Base-by-base conservation (phyloP, 92 coral and sea anemone species). In the Actinernus sp. region DNA sequence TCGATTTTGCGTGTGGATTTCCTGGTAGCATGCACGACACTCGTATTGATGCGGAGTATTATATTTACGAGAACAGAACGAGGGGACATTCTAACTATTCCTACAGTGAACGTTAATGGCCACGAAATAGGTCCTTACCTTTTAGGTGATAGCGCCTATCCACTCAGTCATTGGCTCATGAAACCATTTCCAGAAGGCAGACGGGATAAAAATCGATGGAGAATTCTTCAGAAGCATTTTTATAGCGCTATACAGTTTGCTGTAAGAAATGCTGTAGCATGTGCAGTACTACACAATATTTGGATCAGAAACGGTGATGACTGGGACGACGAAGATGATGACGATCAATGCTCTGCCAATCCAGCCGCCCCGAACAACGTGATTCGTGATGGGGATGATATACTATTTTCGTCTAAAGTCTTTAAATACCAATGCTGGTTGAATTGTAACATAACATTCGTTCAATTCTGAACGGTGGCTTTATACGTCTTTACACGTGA, bases 251-350 rank as follows among this genome's bases (percentile, higher is more conserved):
- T 73, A 11, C 22, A 48, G 62, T 73, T 72, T 57, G 81, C 63
- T 10, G 68, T 63, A 40, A 72, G 73, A 44, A 55, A 46, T 73
- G 82, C 82, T 24, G 51, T 72, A 49, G 82, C 82, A 49, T 81
- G 88, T 44, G 68, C 81, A 40, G 76, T 79, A 22, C 64, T 71
- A 28, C 74, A 71, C 69, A 71, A 80, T 45, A 46, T 80, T 43
- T 80, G 74, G 47, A 70, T 81, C 60, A 20, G 61, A 52, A 45
- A 63, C n/a, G 81, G 81, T 20, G 76, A 64, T 26, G 58, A 72
- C 31, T 72, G 82, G 69, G 65, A 81, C n/a, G 82, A 72, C 4
- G 49, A 44, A 12, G 70, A 47, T 55, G 49, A 55, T 6, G 43
- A 63, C 55, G 69, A 72, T 60, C 8, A 46, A 48, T n/a, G 63